phyloP scores from a whole-genome alignment of 2,797 vertebrate genomes.

The Pelodytes ibericus region DNA sequence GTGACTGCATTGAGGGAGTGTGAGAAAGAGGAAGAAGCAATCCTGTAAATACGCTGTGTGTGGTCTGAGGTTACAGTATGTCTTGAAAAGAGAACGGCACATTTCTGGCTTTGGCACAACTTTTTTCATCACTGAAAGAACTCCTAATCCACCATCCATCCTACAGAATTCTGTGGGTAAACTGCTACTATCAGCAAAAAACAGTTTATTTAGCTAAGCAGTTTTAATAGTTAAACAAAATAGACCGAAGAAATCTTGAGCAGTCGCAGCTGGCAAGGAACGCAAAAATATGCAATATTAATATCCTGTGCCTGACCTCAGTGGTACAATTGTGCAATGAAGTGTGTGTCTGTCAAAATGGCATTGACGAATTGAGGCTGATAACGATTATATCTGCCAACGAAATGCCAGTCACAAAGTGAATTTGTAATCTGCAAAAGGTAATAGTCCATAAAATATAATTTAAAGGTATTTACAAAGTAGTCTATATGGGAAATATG shows the following conservation, averaged over 20 bases:
- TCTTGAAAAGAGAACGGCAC: constrained; percentile 69
- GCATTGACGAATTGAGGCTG: neutral
- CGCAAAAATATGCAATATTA: constrained; percentile 33
- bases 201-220: constrained; percentile 66
- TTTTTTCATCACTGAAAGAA: constrained; percentile 70
- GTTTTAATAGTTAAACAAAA: constrained; percentile 68
- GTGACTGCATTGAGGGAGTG: constrained; percentile 22
- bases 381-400: neutral
- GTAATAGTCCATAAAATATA: too few relatives aligned
- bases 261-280: constrained; percentile 49
- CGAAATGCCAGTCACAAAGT: too few relatives aligned
- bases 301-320: constrained; percentile 51
- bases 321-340: constrained; percentile 36
- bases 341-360: neutral
- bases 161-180: constrained; percentile 70
- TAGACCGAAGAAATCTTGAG: constrained; percentile 58
- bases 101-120: constrained; percentile 67
- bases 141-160: constrained; percentile 76
- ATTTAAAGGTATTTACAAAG: too few relatives aligned
- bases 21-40: constrained; percentile 3
- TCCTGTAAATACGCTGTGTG: constrained; percentile 68
- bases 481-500: too few relatives aligned
- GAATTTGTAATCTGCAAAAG: too few relatives aligned
- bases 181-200: constrained; percentile 74
- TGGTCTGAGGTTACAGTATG: constrained; percentile 71